Base-by-base conservation (phyloP, 2,113 vertebrate genomes). In the Speoplatyrhinus poulsoni region DNA sequence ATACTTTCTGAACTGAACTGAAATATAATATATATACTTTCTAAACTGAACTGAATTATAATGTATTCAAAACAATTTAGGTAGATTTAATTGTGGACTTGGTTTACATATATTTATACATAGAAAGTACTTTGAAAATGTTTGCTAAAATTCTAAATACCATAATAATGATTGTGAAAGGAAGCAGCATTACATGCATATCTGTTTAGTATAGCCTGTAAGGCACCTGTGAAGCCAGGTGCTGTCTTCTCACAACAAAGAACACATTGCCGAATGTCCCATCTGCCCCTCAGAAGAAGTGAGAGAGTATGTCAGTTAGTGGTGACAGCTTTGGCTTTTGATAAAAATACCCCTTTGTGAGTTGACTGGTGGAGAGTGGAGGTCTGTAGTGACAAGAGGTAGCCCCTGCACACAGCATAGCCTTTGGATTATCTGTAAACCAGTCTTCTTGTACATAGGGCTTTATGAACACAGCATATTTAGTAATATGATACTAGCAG, bases 321-420 rank as follows among this genome's bases (percentile, higher is more conserved):
- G 64, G 61, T 75, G 82, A 86, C 78, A 87, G 80, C 72, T 73
- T 12, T 0, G 60, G 76, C 80, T 86, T 92, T 87, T 93, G 87
- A 92, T 91, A 88, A 90, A 70, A 61, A 69, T 41, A 41, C 36
- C 5, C 36, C 81, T 67, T 73, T 54, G 60, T 75, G 79, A 76
- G 77, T 82, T 84, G 90, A 80, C 85, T 80, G 33, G 67, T 70
- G 63, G 75, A 79, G 84, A 84, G 86, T 82, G 70, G 65, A 70
- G 41, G 75, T 72, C 67, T 65, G 66, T 70, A 73, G 81, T 82
- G 85, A 90, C 84, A 86, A 79, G 68, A 62, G 68, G 80, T 68
- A 60, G 77, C 84, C 80, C 55, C 54, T 66, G 67, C 80, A 75
- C 69, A 66, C 76, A 75, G 67, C 60, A 69, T 12, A 77, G 49